Conservation (phyloP, 2,888 invertebrate genomes). For the Rhyacophila evoluta region DNA sequence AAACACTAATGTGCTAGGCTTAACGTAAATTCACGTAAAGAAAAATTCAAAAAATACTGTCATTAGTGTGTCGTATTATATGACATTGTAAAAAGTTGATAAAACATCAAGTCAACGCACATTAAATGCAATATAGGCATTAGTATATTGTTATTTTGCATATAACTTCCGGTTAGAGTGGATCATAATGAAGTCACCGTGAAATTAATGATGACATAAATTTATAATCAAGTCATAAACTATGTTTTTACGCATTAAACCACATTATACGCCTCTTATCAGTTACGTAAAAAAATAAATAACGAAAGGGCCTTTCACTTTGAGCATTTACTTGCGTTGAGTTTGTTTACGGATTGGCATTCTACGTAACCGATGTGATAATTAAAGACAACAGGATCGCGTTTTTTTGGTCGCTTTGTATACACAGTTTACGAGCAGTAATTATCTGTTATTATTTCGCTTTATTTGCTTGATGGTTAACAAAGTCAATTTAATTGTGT, state of each 20-base stretch:
- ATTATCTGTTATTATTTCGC: neutral
- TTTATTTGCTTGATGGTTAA: no score
- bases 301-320: constrained; percentile 3
- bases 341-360: neutral
- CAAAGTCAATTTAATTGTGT: no score
- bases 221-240: neutral
- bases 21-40: no score
- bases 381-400: neutral
- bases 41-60: no score
- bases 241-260: neutral
- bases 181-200: neutral
- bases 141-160: neutral
- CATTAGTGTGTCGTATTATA: no score
- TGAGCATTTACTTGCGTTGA: neutral
- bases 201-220: neutral
- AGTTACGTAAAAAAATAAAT: neutral
- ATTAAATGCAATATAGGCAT: no score
- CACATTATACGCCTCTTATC: neutral
- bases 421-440: neutral
- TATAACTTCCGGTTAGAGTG: neutral
- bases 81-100: no score
- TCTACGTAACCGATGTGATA: neutral
- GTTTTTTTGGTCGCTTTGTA: neutral
- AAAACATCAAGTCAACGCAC: no score
- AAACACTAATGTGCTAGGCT: no score